Percentiles rank a stretch among this genome's conserved stretches.
phyloP scores from a whole-genome alignment of 37 sponge, comb jelly and placozoan genomes.

The Corticium candelabrum region DNA sequence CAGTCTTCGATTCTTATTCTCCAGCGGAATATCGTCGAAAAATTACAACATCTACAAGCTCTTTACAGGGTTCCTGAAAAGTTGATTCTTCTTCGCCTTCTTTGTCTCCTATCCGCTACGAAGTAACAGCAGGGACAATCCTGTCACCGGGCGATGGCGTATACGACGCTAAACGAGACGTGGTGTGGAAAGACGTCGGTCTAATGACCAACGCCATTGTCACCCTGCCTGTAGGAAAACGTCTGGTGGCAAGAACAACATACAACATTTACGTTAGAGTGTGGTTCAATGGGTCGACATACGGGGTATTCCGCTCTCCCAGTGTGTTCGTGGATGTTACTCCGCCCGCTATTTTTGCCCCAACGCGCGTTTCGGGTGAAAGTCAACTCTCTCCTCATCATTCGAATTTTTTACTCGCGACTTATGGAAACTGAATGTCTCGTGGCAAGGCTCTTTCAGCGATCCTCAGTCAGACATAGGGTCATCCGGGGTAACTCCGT shows the following conservation, averaged over 20 bases:
- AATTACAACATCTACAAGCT: neutral
- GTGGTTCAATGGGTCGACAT: neutral
- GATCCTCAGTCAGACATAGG: neutral
- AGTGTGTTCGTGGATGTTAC: neutral
- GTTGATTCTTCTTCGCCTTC: neutral
- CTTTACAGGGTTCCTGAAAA: neutral
- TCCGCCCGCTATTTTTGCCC: neutral
- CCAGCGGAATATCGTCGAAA: neutral
- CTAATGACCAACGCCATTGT: neutral
- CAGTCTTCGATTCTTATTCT: neutral
- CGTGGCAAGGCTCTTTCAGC: neutral
- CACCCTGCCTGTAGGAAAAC: neutral
- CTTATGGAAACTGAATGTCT: neutral
- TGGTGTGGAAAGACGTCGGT: neutral
- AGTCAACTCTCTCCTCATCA: too few relatives aligned
- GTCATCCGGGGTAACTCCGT: too few relatives aligned
- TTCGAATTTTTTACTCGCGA: neutral
- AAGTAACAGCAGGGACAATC: neutral
- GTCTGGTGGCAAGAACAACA: neutral
- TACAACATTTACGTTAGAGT: neutral
- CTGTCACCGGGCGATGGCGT: neutral
- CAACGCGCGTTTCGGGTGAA: neutral
- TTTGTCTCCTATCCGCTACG: neutral
- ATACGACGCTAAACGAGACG: neutral
- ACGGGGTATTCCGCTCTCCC: neutral